Base-by-base conservation (phyloP, 2,888 invertebrate species). In the Yponomeuta cagnagella region DNA sequence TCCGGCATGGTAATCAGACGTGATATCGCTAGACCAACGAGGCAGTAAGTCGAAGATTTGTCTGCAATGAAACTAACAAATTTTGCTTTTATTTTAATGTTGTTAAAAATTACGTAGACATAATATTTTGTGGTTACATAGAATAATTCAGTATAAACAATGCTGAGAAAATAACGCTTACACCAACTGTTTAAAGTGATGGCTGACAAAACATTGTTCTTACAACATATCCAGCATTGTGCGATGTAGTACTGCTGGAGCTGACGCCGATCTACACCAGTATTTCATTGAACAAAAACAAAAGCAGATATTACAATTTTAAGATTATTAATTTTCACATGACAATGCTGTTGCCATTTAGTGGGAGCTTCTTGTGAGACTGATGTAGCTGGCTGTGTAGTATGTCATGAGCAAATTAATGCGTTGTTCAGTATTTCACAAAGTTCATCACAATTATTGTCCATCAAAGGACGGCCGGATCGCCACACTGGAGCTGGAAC, bases 81-180 rank as follows among this genome's bases (percentile, higher is more conserved):
- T 43, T 33, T n/a, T 67, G 67, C 67, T 37, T 67, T 68, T 68
- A 68, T 65, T 70, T 70, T 65, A 70, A 65, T 70, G 70, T 69
- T 69, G 3, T 70, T 70, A 88, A 89, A 90, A 90, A 89, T 90
- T 90, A 90, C 87, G 86, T 89, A 89, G 89, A 90, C 90, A 90
- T 88, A 88, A 87, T 89, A 90, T 90, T 88, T 90, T 87, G 82
- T 86, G 90, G 91, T 90, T 91, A 91, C 89, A 92, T 90, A 89
- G 83, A 86, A 87, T 89, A 86, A 85, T 87, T 87, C 87, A 87
- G 85, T 90, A 89, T 90, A 90, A 89, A 90, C 89, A 90, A 86
- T 84, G 85, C 84, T 84, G 81, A 82, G 82, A 86, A 82, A 81
- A 80, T 12, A 84, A 86, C 85, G 85, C 82, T 86, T 83, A 83